Percentiles rank a stretch among this genome's conserved stretches.
phyloP scores from a whole-genome alignment of 1,140 invertebrate genomes.

The Drosophila micromelanica region DNA sequence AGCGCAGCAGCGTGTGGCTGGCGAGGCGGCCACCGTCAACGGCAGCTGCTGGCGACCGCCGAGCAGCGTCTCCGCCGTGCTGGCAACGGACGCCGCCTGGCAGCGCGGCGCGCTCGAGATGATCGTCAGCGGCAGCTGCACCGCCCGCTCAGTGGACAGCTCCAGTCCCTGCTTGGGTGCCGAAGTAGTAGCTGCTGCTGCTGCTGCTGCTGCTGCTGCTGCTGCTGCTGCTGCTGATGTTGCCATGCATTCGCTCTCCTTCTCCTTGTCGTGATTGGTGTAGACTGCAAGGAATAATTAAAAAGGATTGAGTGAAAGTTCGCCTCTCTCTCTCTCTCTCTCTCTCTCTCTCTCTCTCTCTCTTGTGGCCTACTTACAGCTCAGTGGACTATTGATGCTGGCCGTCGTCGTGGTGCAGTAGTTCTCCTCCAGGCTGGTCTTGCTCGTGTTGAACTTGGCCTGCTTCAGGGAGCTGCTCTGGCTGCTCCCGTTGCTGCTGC shows the following conservation, averaged over 20 bases:
- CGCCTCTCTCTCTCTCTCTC: no score
- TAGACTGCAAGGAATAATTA: slow-evolving; percentile 70
- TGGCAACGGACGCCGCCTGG: slow-evolving; percentile 52
- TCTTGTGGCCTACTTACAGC: slow-evolving; percentile 86
- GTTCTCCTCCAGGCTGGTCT: slow-evolving; percentile 83
- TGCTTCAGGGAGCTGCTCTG: slow-evolving; percentile 69
- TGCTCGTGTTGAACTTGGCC: slow-evolving; percentile 76
- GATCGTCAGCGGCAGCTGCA: slow-evolving; percentile 81
- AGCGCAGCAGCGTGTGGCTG: slow-evolving; percentile 75
- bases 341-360: no score
- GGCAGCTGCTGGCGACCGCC: slow-evolving; percentile 56
- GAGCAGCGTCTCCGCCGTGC: slow-evolving; percentile 68
- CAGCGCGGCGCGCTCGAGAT: slow-evolving; percentile 80
- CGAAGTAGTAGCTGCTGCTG: slow-evolving; percentile 28
- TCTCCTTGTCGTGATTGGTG: slow-evolving; percentile 82
- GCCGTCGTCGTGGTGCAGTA: slow-evolving; percentile 83
- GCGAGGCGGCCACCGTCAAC: slow-evolving; percentile 67
- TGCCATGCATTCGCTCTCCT: slow-evolving; percentile 72
- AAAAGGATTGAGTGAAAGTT: not conserved
- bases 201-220: slow-evolving; percentile 33
- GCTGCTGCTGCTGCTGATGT: slow-evolving; percentile 46
- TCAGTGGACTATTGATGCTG: slow-evolving; percentile 85
- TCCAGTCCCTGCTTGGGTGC: slow-evolving; percentile 60
- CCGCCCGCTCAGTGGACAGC: slow-evolving; percentile 39
- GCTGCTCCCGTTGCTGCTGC: slow-evolving; percentile 62